These are phyloP conservation scores for Leptobrachium leishanense DNA, from an alignment of 2,113 vertebrate genomes.

Conservation along the genomic window DNA sequence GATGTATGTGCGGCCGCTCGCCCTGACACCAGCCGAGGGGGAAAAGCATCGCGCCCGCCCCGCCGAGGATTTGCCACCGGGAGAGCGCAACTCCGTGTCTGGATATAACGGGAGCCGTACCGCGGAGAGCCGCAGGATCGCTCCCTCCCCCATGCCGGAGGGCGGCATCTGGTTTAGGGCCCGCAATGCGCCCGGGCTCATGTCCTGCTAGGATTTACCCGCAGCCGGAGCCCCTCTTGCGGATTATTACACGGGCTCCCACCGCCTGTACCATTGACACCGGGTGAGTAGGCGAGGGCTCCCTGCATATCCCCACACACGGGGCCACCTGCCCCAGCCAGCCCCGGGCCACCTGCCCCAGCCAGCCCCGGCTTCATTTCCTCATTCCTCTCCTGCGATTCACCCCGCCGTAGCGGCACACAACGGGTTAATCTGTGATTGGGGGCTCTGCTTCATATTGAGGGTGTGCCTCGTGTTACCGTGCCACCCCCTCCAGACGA, in stretches of 20 bases:
- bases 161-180: background rate
- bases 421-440: too few relatives aligned
- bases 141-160: background rate
- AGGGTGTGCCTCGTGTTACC: too few relatives aligned
- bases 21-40: background rate
- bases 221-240: background rate
- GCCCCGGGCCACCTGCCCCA: too few relatives aligned
- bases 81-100: background rate
- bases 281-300: constrained; percentile 1
- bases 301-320: too few relatives aligned
- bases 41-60: background rate
- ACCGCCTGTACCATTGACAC: background rate
- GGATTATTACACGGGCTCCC: constrained; percentile 13
- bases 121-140: background rate
- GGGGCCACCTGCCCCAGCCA: too few relatives aligned
- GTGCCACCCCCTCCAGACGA: too few relatives aligned
- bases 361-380: too few relatives aligned
- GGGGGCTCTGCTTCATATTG: too few relatives aligned
- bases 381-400: too few relatives aligned
- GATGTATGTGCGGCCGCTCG: constrained; percentile 15
- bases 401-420: too few relatives aligned
- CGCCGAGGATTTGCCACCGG: constrained; percentile 6
- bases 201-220: background rate
- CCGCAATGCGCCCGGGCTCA: background rate
- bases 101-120: constrained; percentile 6